A percentile compares a stretch with the other conserved stretches of the same genome.
These are phyloP conservation scores for Varanus salvator DNA, from an alignment of 2,113 vertebrate species.

Conservation along the genomic window DNA sequence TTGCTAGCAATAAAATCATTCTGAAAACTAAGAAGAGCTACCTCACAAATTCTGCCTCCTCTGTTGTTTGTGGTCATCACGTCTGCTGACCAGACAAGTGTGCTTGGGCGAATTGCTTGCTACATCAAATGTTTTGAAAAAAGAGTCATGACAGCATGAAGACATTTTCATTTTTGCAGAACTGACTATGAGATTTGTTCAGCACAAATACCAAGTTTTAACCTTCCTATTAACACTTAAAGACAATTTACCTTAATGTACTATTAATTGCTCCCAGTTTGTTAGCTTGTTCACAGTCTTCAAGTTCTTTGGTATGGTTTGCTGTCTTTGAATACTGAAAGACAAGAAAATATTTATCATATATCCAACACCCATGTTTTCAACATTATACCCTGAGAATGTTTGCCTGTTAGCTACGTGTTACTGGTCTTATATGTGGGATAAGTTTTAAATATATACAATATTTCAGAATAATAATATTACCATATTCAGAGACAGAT, in stretches of 20 bases:
- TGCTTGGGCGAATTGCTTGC: neutral
- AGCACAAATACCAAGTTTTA: neutral
- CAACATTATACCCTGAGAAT: neutral
- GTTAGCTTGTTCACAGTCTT: constrained; percentile 91
- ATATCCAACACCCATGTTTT: neutral
- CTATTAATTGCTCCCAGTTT: constrained; percentile 94
- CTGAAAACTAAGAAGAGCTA: neutral
- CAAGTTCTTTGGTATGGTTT: constrained; percentile 79
- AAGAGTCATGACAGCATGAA: neutral
- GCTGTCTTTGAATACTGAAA: constrained; percentile 85
- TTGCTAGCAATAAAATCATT: neutral
- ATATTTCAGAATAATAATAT: neutral
- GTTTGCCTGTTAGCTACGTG: neutral
- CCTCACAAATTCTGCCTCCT: neutral
- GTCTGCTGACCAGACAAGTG: neutral
- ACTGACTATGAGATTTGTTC: neutral
- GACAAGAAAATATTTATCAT: constrained; percentile 37
- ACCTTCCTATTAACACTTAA: neutral
- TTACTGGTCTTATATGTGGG: neutral
- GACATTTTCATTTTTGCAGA: neutral
- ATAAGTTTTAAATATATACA: neutral
- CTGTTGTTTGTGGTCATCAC: neutral
- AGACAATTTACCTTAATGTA: constrained; percentile 86
- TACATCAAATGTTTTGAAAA: neutral
- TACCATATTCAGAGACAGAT: neutral